Evolutionary conservation across 1,140 invertebrate species (phyloP).

Genomic region (Yoshiicerus persimilis): DNA sequence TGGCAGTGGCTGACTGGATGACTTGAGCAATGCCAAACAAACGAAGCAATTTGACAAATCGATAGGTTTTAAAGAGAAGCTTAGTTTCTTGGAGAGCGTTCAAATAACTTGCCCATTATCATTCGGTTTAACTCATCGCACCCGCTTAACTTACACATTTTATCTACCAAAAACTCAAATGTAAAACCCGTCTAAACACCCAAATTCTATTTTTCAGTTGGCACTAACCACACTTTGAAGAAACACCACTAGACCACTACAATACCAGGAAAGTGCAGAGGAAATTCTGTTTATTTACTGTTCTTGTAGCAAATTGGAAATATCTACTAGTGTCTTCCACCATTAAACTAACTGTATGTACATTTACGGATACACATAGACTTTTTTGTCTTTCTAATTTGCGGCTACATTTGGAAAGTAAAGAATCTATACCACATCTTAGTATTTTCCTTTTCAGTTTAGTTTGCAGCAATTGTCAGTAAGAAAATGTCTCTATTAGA

Average conservation of each 20-base stretch:
- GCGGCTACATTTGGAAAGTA: background rate
- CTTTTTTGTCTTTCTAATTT: background rate
- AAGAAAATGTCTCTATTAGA: background rate
- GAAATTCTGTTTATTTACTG: background rate
- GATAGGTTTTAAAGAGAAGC: slow-evolving; percentile 22
- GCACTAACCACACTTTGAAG: no score
- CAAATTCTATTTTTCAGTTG: no score
- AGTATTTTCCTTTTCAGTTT: background rate
- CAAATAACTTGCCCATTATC: slow-evolving; percentile 4
- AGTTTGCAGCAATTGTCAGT: background rate
- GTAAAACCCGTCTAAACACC: background rate
- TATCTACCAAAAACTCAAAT: background rate
- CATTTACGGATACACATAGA: background rate
- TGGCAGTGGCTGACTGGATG: background rate
- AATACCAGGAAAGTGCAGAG: no score
- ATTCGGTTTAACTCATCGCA: background rate
- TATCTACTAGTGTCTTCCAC: background rate
- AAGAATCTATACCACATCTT: background rate
- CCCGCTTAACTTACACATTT: background rate
- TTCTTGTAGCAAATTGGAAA: background rate
- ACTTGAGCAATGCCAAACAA: slow-evolving; percentile 9
- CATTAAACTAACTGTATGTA: background rate
- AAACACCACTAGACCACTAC: no score
- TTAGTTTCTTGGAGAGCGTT: slow-evolving; percentile 4
- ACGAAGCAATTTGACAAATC: slow-evolving; percentile 20